Conservation (phyloP, 1,140 invertebrate genomes). For the Diploscapter pachys region DNA sequence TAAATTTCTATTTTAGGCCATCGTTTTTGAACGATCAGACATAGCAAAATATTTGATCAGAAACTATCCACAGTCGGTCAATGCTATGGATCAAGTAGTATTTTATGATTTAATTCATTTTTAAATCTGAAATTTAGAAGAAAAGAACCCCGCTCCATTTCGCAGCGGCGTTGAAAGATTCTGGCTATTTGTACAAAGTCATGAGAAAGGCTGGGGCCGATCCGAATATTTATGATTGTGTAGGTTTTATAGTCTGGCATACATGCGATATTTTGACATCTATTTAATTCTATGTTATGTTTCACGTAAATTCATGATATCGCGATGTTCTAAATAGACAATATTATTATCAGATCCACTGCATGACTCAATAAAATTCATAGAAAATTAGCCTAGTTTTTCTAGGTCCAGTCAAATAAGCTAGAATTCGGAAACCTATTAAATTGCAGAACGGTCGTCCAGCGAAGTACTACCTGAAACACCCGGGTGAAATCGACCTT, state of each 20-base stretch:
- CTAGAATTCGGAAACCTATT: no score
- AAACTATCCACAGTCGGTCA: slow-evolving; percentile 73
- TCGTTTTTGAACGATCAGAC: slow-evolving; percentile 88
- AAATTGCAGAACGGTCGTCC: slow-evolving; percentile 51
- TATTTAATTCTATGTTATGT: not conserved
- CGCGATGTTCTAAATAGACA: no score
- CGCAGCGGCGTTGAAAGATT: slow-evolving; percentile 75
- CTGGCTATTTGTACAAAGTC: slow-evolving; percentile 81
- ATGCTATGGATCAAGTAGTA: slow-evolving; percentile 58
- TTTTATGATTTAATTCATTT: not conserved
- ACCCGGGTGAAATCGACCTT: slow-evolving; percentile 57
- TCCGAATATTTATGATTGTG: slow-evolving; percentile 75
- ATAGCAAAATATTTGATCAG: slow-evolving; percentile 67
- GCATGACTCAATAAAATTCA: no score
- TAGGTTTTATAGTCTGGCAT: slow-evolving; percentile 62
- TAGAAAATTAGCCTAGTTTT: not conserved
- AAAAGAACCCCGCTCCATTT: slow-evolving; percentile 86
- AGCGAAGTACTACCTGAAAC: slow-evolving; percentile 55
- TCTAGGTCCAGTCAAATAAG: no score
- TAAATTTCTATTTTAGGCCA: slow-evolving; percentile 63
- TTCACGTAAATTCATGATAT: no score
- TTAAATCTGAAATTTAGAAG: slow-evolving; percentile 61
- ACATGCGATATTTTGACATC: not conserved
- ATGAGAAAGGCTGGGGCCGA: slow-evolving; percentile 79
- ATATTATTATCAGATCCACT: no score